Conservation (phyloP, 2,113 vertebrate species). For the Baryphthengus martii region DNA sequence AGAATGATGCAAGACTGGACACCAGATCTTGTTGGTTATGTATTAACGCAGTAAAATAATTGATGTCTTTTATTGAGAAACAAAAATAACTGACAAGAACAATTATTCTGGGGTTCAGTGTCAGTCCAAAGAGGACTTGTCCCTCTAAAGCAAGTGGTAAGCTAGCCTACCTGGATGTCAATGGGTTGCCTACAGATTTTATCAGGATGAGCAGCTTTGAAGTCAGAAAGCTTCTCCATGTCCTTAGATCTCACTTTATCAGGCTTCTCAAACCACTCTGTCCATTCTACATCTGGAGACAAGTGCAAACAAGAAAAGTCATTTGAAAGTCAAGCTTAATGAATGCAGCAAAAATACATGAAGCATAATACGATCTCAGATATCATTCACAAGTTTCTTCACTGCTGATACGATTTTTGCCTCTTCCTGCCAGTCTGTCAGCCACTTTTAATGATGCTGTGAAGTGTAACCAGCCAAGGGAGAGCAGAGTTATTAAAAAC, state of each 20-base stretch:
- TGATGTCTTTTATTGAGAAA: neutral
- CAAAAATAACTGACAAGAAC: neutral
- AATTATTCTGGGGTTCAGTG: neutral
- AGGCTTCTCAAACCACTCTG: slow-evolving; percentile 89
- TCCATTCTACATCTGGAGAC: slow-evolving; percentile 90
- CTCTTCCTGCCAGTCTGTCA: slow-evolving; percentile 14
- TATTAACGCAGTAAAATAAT: neutral
- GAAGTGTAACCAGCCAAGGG: neutral
- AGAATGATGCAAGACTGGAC: neutral
- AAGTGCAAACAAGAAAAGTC: neutral
- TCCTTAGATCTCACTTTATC: slow-evolving; percentile 82
- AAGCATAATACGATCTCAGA: neutral
- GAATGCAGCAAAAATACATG: neutral
- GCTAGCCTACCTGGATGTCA: slow-evolving; percentile 86
- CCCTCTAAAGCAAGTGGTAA: neutral
- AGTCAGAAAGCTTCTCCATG: slow-evolving; percentile 88
- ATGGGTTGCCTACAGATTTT: slow-evolving; percentile 86
- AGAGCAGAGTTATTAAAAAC: neutral
- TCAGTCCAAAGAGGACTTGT: neutral
- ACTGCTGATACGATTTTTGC: neutral
- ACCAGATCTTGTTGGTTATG: neutral
- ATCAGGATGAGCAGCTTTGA: slow-evolving; percentile 81
- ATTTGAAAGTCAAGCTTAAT: neutral
- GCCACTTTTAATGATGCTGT: neutral
- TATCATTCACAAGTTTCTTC: slow-evolving; percentile 10